phyloP scores from a whole-genome alignment of 1,140 invertebrate genomes.

The Drosophila rhopaloa region DNA sequence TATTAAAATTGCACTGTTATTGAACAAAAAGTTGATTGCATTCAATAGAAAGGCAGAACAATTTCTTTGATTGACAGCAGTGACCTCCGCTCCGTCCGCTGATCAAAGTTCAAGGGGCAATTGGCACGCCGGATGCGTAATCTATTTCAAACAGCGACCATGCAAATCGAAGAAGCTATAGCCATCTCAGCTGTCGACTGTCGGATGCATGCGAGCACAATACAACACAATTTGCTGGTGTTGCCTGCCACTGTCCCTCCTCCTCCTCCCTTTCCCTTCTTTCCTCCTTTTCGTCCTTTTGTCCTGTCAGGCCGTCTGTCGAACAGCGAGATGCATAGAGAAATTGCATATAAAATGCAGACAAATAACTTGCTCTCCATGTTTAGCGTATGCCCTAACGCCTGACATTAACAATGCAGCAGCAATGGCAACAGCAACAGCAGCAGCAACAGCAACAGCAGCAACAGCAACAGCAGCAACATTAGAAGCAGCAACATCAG shows the following conservation, averaged over 20 bases:
- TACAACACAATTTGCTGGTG: slow-evolving; percentile 79
- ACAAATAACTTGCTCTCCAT: slow-evolving; percentile 68
- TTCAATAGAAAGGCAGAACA: slow-evolving; percentile 46
- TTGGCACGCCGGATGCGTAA: slow-evolving; percentile 77
- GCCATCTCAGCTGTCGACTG: slow-evolving; percentile 56
- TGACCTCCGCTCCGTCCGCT: slow-evolving; percentile 47
- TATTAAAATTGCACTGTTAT: slow-evolving; percentile 45
- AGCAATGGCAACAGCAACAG: slow-evolving; percentile 12
- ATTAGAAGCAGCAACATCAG: slow-evolving; percentile 7
- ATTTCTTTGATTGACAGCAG: slow-evolving; percentile 62
- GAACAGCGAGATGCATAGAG: slow-evolving; percentile 57
- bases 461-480: slow-evolving; percentile 9
- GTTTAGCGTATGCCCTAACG: slow-evolving; percentile 57
- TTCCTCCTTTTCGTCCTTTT: slow-evolving; percentile 28
- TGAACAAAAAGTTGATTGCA: slow-evolving; percentile 46
- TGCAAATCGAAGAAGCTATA: slow-evolving; percentile 66
- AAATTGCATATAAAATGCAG: slow-evolving; percentile 79
- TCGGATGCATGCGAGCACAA: slow-evolving; percentile 61
- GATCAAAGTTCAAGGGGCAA: slow-evolving; percentile 60
- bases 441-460: too few species aligned
- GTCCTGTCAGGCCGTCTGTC: slow-evolving; percentile 58
- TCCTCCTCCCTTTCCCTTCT: background rate
- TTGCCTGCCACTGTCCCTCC: slow-evolving; percentile 11
- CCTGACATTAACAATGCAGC: slow-evolving; percentile 75
- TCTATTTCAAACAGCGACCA: slow-evolving; percentile 68